Conservation (phyloP, 2,797 vertebrate genomes). For the Sebastolobus alascanus region DNA sequence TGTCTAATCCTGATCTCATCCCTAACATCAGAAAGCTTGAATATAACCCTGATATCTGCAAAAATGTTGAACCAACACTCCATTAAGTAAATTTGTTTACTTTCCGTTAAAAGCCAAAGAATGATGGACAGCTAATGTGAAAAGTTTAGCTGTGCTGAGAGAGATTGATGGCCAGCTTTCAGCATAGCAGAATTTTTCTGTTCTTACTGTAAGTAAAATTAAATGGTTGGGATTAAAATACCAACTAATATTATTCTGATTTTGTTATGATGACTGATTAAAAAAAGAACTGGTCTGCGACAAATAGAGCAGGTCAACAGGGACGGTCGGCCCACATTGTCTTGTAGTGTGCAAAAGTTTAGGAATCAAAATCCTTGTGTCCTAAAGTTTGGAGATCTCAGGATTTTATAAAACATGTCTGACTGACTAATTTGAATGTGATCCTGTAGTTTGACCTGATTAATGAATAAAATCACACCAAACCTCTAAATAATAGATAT, state of each 20-base stretch:
- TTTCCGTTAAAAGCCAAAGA: background rate
- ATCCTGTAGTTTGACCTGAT: background rate
- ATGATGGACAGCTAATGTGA: conserved; percentile 1
- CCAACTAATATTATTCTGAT: background rate
- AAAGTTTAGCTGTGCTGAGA: conserved; percentile 7
- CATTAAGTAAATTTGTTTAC: conserved; percentile 1
- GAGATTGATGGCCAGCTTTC: conserved; percentile 12
- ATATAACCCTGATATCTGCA: background rate
- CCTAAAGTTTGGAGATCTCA: background rate
- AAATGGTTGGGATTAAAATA: background rate
- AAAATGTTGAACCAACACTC: background rate
- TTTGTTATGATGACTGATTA: background rate
- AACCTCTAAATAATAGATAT: background rate
- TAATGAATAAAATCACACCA: background rate
- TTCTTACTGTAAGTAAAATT: conserved; percentile 10
- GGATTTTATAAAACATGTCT: background rate
- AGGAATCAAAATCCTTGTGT: background rate
- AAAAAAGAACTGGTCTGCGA: background rate
- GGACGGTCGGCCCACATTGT: background rate
- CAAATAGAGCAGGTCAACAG: background rate
- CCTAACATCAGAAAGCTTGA: conserved; percentile 6
- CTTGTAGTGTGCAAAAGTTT: background rate
- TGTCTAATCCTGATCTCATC: conserved; percentile 1
- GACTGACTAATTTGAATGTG: background rate
- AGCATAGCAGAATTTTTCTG: background rate